Conservation (phyloP, 2,888 invertebrate species). For the Litoditis marina region DNA sequence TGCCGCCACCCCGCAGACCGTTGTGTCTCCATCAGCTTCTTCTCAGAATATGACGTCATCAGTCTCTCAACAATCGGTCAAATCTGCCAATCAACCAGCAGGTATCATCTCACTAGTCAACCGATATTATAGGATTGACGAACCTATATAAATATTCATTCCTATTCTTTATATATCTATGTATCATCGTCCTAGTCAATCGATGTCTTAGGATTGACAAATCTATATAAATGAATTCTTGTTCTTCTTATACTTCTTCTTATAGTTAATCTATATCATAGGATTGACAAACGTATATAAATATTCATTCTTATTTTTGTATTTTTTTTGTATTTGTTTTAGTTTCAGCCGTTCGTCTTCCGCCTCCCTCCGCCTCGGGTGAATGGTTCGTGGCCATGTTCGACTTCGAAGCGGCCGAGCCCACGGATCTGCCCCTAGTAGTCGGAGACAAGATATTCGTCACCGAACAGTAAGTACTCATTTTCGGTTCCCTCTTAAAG, state of each 20-base stretch:
- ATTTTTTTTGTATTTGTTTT: too few relatives aligned
- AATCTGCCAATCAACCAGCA: too few relatives aligned
- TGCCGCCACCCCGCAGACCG: too few relatives aligned
- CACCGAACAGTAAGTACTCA: conserved; percentile 36
- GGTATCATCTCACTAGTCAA: too few relatives aligned
- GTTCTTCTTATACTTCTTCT: neutral
- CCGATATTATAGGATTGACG: neutral
- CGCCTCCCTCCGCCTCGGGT: conserved; percentile 19
- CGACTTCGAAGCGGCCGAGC: conserved; percentile 82
- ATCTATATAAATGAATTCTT: neutral
- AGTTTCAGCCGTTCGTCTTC: neutral
- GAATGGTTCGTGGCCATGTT: conserved; percentile 77
- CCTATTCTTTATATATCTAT: too few relatives aligned
- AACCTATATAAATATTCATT: neutral
- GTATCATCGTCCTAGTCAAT: too few relatives aligned
- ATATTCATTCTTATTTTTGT: neutral
- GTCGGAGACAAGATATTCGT: conserved; percentile 40
- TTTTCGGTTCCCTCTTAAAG: too few relatives aligned
- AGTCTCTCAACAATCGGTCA: too few relatives aligned
- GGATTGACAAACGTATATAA: neutral
- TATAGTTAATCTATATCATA: neutral
- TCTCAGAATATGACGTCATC: too few relatives aligned
- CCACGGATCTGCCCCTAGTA: conserved; percentile 74
- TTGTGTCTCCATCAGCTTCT: too few relatives aligned
- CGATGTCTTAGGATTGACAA: too few relatives aligned